phyloP scores from a whole-genome alignment of 2,888 invertebrate genomes.

The Stratiomys singularior region DNA sequence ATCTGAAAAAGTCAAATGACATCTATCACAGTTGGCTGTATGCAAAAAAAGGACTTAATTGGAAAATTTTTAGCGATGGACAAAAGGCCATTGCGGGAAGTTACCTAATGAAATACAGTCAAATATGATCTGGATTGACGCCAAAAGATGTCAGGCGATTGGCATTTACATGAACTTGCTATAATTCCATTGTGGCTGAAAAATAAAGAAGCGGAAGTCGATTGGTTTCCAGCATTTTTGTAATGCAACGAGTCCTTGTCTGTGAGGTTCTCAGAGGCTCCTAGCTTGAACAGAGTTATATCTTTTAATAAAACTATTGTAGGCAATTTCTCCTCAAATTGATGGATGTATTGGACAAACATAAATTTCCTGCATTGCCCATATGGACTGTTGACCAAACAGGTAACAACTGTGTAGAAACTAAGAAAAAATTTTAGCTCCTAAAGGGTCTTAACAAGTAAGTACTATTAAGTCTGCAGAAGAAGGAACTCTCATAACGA shows the following conservation, averaged over 20 bases:
- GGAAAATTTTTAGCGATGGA: too few relatives aligned
- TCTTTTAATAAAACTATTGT: constrained; percentile 54
- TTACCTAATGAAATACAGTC: too few relatives aligned
- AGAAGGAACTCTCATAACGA: neutral
- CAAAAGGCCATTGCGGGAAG: too few relatives aligned
- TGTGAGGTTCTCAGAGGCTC: constrained; percentile 2
- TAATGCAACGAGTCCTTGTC: neutral
- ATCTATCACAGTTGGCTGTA: too few relatives aligned
- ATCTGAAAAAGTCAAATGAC: too few relatives aligned
- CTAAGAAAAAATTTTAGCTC: constrained; percentile 54
- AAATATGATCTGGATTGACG: too few relatives aligned
- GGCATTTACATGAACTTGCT: too few relatives aligned
- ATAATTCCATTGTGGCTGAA: neutral
- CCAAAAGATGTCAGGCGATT: too few relatives aligned
- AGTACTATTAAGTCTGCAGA: neutral
- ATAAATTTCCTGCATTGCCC: constrained; percentile 50
- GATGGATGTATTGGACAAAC: constrained; percentile 54
- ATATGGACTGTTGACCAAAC: constrained; percentile 57
- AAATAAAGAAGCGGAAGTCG: constrained; percentile 5
- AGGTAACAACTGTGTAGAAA: constrained; percentile 55
- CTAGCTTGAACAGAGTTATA: neutral
- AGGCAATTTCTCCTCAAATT: constrained; percentile 54
- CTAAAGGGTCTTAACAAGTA: constrained; percentile 52
- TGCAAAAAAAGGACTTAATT: too few relatives aligned
- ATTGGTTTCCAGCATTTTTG: neutral